phyloP scores from a whole-genome alignment of 2,888 invertebrate genomes.

The Apodemia mormo region DNA sequence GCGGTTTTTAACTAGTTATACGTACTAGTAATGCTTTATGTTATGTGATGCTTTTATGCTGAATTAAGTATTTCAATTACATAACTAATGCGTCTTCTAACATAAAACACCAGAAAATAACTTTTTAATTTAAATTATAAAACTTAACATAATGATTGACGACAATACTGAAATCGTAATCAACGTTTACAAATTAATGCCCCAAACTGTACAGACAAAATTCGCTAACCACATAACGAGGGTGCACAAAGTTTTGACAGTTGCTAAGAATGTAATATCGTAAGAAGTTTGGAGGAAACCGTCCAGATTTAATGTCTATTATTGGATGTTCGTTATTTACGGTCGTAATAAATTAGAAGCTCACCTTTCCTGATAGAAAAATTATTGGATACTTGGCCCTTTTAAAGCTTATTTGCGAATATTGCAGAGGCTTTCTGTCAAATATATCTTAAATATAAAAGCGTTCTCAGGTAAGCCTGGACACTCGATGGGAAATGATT shows the following conservation, averaged over 20 bases:
- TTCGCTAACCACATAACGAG: slow-evolving; percentile 32
- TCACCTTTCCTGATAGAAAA: slow-evolving; percentile 39
- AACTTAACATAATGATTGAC: background rate
- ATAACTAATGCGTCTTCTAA: no score
- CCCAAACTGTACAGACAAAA: slow-evolving; percentile 2
- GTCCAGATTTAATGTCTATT: slow-evolving; percentile 42
- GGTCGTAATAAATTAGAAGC: slow-evolving; percentile 42
- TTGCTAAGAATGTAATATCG: slow-evolving; percentile 41
- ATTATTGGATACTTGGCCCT: slow-evolving; percentile 33
- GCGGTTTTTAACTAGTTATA: no score
- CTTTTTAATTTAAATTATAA: background rate
- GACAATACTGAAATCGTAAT: background rate
- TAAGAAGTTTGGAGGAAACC: slow-evolving; percentile 36
- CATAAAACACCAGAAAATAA: background rate
- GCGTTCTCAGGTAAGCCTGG: slow-evolving; percentile 18
- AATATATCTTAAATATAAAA: slow-evolving; percentile 31
- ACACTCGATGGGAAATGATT: slow-evolving; percentile 13
- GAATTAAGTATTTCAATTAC: no score
- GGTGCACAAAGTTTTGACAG: slow-evolving; percentile 43
- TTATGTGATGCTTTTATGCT: no score
- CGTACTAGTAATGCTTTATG: no score
- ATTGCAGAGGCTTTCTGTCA: slow-evolving; percentile 30
- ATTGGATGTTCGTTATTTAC: slow-evolving; percentile 45
- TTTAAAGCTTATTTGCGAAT: slow-evolving; percentile 37
- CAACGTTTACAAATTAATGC: slow-evolving; percentile 4